Percentiles rank a stretch among this genome's conserved stretches.
Evolutionary conservation across 2,888 invertebrate species (phyloP).

Genomic region (Bunonema sp.): DNA sequence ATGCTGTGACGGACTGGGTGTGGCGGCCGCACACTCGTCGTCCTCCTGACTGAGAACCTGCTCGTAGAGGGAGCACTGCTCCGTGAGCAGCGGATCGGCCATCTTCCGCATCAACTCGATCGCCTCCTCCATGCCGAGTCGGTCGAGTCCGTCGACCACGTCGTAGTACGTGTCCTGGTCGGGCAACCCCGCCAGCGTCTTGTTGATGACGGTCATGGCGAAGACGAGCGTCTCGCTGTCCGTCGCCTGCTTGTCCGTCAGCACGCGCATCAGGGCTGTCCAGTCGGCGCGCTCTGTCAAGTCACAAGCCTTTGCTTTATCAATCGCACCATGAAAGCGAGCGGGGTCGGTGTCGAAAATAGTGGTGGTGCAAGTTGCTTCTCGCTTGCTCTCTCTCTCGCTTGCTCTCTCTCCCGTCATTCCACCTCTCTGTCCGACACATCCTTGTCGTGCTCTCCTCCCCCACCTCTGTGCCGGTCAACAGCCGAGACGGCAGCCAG

Average conservation of each 20-base stretch:
- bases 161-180: conserved; percentile 84
- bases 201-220: conserved; percentile 82
- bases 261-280: conserved; percentile 65
- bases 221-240: conserved; percentile 88
- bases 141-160: conserved; percentile 83
- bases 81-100: conserved; percentile 26
- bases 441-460: not conserved
- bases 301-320: no score
- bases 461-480: conserved; percentile 50
- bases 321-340: not conserved
- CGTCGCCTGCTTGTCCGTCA: conserved; percentile 76
- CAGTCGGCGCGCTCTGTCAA: conserved; percentile 57
- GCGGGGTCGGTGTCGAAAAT: not conserved
- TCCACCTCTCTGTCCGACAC: not conserved
- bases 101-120: conserved; percentile 20
- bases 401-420: no score
- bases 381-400: no score
- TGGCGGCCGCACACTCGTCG: conserved; percentile 19
- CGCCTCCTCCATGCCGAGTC: conserved; percentile 54
- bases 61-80: conserved; percentile 41
- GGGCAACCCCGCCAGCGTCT: conserved; percentile 41
- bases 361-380: not conserved
- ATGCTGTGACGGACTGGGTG: not conserved
- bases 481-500: conserved; percentile 74
- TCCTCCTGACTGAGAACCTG: conserved; percentile 39